Conservation (phyloP, 2,113 vertebrate species). For the Thunnus maccoyii region DNA sequence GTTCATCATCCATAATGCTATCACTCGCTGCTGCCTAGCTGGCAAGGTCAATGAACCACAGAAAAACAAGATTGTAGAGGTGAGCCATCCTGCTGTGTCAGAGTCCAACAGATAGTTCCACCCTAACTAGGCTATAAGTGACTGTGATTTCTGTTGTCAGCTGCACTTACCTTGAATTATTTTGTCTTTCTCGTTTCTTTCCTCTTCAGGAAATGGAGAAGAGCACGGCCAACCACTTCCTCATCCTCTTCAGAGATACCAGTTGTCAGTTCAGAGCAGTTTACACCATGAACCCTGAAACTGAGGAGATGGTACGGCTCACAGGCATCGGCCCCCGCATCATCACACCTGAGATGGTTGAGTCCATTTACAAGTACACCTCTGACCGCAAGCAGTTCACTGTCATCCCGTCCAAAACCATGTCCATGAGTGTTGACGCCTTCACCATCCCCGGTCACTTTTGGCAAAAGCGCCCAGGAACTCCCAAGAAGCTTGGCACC, state of each 20-base stretch:
- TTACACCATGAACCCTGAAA: constrained; percentile 91
- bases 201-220: constrained; percentile 90
- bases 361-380: constrained; percentile 95
- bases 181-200: not conserved
- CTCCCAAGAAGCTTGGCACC: constrained; percentile 91
- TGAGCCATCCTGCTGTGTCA: constrained; percentile 70
- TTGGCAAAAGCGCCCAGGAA: constrained; percentile 92
- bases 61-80: constrained; percentile 95
- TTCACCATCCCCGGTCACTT: constrained; percentile 93
- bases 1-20: constrained; percentile 94
- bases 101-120: constrained; percentile 31
- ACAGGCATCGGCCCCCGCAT: constrained; percentile 89
- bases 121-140: not conserved
- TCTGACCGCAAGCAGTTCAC: constrained; percentile 96
- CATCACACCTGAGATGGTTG: constrained; percentile 87
- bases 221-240: constrained; percentile 92
- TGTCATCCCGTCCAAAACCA: constrained; percentile 93
- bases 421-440: constrained; percentile 96
- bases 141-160: not conserved
- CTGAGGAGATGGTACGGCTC: constrained; percentile 89
- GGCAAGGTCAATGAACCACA: constrained; percentile 94
- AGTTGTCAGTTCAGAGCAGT: constrained; percentile 95
- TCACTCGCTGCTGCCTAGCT: constrained; percentile 94
- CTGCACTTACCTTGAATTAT: not conserved
- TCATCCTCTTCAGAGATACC: constrained; percentile 93